Percentiles rank a stretch among this genome's conserved stretches.
Evolutionary conservation across 2,113 vertebrate genomes (phyloP).

Genomic region (Syngnathus scovelli): DNA sequence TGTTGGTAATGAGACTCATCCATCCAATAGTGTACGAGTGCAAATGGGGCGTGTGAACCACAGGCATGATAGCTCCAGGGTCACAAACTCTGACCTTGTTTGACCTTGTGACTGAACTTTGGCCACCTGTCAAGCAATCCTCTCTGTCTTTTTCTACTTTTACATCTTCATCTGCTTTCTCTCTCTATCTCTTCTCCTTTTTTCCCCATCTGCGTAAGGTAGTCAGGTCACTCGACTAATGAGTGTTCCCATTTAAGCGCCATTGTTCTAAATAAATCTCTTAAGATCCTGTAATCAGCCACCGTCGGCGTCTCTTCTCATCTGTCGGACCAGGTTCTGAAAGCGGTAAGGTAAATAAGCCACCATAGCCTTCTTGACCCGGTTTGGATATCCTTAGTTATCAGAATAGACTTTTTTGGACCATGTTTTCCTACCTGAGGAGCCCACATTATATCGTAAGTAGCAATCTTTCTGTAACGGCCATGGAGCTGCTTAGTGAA

Average conservation of each 20-base stretch:
- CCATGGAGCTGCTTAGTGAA: background rate
- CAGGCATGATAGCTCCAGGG: conserved; percentile 40
- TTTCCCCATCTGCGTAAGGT: conserved; percentile 13
- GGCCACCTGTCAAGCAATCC: conserved; percentile 39
- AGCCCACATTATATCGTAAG: conserved; percentile 63
- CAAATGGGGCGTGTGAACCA: conserved; percentile 61
- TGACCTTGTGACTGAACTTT: conserved; percentile 27
- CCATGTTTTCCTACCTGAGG: conserved; percentile 67
- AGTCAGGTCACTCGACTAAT: conserved; percentile 56
- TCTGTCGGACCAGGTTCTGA: conserved; percentile 18
- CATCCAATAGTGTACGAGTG: background rate
- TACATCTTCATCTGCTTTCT: background rate
- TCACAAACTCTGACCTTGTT: conserved; percentile 42
- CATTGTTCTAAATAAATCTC: conserved; percentile 59
- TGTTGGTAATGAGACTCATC: too few relatives aligned
- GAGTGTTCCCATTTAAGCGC: conserved; percentile 61
- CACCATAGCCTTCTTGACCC: background rate
- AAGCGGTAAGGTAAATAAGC: conserved; percentile 12
- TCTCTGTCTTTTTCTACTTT: conserved; percentile 19
- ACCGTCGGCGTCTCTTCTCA: conserved; percentile 29
- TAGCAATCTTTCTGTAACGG: conserved; percentile 8
- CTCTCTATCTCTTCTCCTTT: background rate
- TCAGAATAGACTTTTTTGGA: background rate
- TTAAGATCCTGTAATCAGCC: conserved; percentile 62
- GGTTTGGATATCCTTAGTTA: conserved; percentile 4